phyloP scores from a whole-genome alignment of 2,113 vertebrate species.

The Gallinago media region DNA sequence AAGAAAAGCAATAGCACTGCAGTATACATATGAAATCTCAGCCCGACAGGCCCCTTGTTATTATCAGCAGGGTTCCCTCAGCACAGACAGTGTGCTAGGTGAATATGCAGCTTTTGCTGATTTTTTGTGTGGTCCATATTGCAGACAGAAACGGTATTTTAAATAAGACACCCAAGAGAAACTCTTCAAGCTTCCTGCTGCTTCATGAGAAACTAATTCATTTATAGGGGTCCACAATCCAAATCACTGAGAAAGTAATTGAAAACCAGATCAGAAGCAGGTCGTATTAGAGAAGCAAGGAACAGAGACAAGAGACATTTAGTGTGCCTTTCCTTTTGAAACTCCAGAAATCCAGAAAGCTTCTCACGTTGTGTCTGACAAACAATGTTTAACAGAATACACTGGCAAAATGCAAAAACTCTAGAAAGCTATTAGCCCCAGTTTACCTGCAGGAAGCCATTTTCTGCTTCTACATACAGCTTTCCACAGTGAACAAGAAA shows the following conservation, averaged over 20 bases:
- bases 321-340: not conserved
- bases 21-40: not conserved
- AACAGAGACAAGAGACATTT: not conserved
- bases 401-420: not conserved
- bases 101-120: not conserved
- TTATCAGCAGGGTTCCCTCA: not conserved
- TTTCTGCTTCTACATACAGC: not conserved
- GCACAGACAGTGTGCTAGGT: not conserved
- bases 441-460: not conserved
- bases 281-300: not conserved
- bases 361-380: not conserved
- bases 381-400: not conserved
- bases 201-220: not conserved
- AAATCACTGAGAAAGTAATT: not conserved
- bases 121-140: not conserved
- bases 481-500: not conserved
- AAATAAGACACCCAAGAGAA: not conserved
- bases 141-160: not conserved
- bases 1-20: not conserved
- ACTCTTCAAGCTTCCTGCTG: not conserved
- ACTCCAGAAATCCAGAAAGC: not conserved
- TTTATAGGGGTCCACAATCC: not conserved
- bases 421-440: not conserved
- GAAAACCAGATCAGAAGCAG: not conserved
- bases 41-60: not conserved